phyloP scores from a whole-genome alignment of 2,797 vertebrate genomes.

The Oryzias dopingdopingensis region DNA sequence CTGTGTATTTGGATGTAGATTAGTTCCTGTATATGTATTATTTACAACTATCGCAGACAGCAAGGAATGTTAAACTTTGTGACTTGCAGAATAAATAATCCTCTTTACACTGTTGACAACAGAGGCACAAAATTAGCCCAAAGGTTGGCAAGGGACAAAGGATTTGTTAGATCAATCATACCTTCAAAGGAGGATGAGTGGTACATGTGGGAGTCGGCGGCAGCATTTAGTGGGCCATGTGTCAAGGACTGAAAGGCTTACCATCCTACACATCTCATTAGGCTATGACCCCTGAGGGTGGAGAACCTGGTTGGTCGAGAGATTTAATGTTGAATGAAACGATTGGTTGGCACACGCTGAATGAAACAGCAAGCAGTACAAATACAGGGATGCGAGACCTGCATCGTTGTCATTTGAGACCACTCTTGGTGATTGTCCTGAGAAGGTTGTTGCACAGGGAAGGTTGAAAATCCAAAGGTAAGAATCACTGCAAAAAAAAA shows the following conservation, averaged over 20 bases:
- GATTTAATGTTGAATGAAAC: slow-evolving; percentile 54
- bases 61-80: slow-evolving; percentile 8
- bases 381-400: slow-evolving; percentile 56
- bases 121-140: slow-evolving; percentile 36
- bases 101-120: slow-evolving; percentile 9
- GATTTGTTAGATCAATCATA: slow-evolving; percentile 27
- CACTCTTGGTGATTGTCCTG: slow-evolving; percentile 10
- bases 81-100: slow-evolving; percentile 20
- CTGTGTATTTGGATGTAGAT: background rate
- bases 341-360: slow-evolving; percentile 44
- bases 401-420: slow-evolving; percentile 31
- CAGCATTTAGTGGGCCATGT: slow-evolving; percentile 66
- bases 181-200: slow-evolving; percentile 22
- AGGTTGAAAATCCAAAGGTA: slow-evolving; percentile 50
- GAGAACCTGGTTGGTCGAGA: slow-evolving; percentile 63
- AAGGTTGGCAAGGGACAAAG: slow-evolving; percentile 33
- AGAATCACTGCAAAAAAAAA: slow-evolving; percentile 30
- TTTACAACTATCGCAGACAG: slow-evolving; percentile 1
- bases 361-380: slow-evolving; percentile 66
- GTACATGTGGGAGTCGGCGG: slow-evolving; percentile 42
- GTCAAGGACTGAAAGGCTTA: slow-evolving; percentile 50
- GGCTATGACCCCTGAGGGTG: slow-evolving; percentile 62
- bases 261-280: slow-evolving; percentile 27
- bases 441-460: slow-evolving; percentile 17
- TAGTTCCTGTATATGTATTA: slow-evolving; percentile 4